These are phyloP conservation scores for Gallinago undulata DNA, from an alignment of 2,113 vertebrate genomes.

Conservation along the genomic window DNA sequence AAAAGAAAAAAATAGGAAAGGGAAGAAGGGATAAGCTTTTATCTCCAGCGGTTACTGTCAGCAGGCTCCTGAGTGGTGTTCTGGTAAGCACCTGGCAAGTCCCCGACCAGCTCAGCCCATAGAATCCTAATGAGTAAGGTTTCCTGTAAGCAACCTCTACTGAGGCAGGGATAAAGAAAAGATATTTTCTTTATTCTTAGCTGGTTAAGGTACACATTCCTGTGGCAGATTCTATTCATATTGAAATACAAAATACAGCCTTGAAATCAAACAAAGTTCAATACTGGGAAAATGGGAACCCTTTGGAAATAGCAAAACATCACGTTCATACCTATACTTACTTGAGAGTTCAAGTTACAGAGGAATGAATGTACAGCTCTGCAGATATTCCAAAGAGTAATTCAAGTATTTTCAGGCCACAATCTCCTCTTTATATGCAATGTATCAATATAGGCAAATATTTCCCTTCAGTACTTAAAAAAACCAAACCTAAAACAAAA, in stretches of 20 bases:
- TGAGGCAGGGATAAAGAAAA: background rate
- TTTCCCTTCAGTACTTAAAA: background rate
- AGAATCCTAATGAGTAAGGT: background rate
- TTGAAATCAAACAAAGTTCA: background rate
- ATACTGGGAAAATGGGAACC: background rate
- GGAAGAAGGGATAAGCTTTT: background rate
- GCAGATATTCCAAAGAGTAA: background rate
- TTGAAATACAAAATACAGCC: background rate
- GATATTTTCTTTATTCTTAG: background rate
- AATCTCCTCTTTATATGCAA: background rate
- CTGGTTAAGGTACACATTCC: background rate
- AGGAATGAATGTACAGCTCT: background rate
- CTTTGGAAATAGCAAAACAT: background rate
- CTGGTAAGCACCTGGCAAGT: background rate
- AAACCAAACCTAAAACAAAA: background rate
- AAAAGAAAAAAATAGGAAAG: no score
- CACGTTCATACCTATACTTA: background rate
- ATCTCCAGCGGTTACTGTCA: background rate
- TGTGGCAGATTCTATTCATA: background rate
- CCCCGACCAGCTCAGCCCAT: background rate
- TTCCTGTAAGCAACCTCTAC: background rate
- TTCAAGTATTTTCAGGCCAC: background rate
- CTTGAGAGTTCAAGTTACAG: background rate
- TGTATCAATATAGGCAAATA: background rate
- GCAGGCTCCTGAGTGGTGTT: background rate